Evolutionary conservation across 2,888 invertebrate genomes (phyloP).

Genomic region (Agelastica alni): DNA sequence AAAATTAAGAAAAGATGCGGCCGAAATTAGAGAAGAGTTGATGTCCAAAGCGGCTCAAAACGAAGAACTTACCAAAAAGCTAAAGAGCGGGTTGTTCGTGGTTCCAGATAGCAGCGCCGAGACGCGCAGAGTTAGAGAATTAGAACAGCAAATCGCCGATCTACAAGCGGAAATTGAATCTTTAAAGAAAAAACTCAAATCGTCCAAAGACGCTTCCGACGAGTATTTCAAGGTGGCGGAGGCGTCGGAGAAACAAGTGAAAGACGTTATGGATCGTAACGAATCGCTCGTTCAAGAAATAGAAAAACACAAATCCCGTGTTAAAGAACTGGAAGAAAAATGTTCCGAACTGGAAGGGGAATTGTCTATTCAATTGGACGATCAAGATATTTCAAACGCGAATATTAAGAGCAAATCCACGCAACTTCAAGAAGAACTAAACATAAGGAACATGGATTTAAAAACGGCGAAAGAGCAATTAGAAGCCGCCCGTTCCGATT

Average conservation of each 20-base stretch:
- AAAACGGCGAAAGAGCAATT: conserved; percentile 67
- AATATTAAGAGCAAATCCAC: conserved; percentile 60
- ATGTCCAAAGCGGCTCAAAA: conserved; percentile 65
- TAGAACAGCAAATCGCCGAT: conserved; percentile 69
- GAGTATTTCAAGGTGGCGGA: conserved; percentile 87
- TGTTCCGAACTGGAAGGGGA: conserved; percentile 69
- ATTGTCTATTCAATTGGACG: conserved; percentile 69
- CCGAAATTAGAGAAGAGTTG: conserved; percentile 65
- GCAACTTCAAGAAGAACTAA: conserved; percentile 66
- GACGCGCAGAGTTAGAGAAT: conserved; percentile 68
- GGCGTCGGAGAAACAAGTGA: conserved; percentile 77
- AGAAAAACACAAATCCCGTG: conserved; percentile 63
- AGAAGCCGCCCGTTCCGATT: conserved; percentile 65
- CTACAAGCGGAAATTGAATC: conserved; percentile 69
- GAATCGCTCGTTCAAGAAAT: conserved; percentile 64
- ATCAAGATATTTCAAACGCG: conserved; percentile 62
- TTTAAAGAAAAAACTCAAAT: conserved; percentile 72
- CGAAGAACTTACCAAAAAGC: conserved; percentile 71
- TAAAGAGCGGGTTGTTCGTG: conserved; percentile 60
- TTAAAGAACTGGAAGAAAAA: conserved; percentile 66
- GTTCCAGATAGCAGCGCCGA: conserved; percentile 66
- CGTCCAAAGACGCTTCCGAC: conserved; percentile 75
- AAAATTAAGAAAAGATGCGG: conserved; percentile 64
- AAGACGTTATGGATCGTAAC: conserved; percentile 50
- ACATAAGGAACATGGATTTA: conserved; percentile 60